phyloP scores from a whole-genome alignment of 2,888 invertebrate genomes.

The Drosophila mettleri region DNA sequence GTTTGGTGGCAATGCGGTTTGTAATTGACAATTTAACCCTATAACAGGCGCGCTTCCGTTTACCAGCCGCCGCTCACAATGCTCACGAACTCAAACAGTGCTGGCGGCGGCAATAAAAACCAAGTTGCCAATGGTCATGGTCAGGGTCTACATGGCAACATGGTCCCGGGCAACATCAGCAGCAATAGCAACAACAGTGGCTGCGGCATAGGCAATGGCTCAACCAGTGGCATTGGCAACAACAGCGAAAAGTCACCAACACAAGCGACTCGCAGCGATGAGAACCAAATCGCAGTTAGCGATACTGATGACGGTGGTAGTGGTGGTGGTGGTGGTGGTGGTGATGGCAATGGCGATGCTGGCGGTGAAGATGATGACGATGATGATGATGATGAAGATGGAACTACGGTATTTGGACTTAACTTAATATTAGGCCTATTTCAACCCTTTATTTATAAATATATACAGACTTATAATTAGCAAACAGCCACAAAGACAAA shows the following conservation, averaged over 20 bases:
- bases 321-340: slow-evolving; percentile 39
- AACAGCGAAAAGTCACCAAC: slow-evolving; percentile 50
- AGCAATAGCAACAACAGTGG: slow-evolving; percentile 27
- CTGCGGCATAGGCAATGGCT: slow-evolving; percentile 26
- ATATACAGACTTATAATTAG: slow-evolving; percentile 43
- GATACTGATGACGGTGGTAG: slow-evolving; percentile 42
- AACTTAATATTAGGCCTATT: slow-evolving; percentile 14
- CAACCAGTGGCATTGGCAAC: slow-evolving; percentile 25
- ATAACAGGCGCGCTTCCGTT: slow-evolving; percentile 39
- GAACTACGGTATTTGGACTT: slow-evolving; percentile 70
- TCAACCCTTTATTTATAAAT: slow-evolving; percentile 2
- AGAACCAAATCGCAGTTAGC: slow-evolving; percentile 18
- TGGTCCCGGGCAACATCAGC: slow-evolving; percentile 19
- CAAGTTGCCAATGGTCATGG: slow-evolving; percentile 46
- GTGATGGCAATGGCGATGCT: slow-evolving; percentile 39
- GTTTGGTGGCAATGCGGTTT: slow-evolving; percentile 29
- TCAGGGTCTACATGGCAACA: slow-evolving; percentile 29
- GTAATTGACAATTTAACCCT: slow-evolving; percentile 43
- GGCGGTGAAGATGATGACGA: slow-evolving; percentile 33
- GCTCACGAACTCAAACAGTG: slow-evolving; percentile 64
- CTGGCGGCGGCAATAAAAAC: slow-evolving; percentile 41
- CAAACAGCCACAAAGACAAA: slow-evolving; percentile 47
- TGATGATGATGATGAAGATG: slow-evolving; percentile 52
- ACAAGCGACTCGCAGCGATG: slow-evolving; percentile 39
- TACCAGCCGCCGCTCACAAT: slow-evolving; percentile 61